phyloP scores from a whole-genome alignment of 2,113 vertebrate species.

The Pao palembangensis region DNA sequence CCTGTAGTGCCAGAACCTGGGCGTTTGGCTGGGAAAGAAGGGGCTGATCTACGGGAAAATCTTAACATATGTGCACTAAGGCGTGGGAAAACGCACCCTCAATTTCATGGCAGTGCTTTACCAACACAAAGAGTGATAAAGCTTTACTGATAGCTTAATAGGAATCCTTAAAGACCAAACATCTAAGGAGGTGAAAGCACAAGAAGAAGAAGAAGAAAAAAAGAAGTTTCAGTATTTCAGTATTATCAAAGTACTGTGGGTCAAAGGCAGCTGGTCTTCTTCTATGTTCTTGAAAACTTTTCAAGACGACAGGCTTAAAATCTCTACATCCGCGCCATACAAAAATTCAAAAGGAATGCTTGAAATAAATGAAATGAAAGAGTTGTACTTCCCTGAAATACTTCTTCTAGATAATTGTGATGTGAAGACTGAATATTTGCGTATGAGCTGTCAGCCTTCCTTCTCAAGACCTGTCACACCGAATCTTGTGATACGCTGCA shows the following conservation, averaged over 20 bases:
- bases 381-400: slow-evolving; percentile 34
- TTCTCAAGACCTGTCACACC: slow-evolving; percentile 25
- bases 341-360: too few species aligned
- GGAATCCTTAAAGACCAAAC: slow-evolving; percentile 20
- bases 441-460: slow-evolving; percentile 11
- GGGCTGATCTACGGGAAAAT: slow-evolving; percentile 49
- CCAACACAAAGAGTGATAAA: slow-evolving; percentile 37
- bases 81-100: slow-evolving; percentile 53
- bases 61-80: slow-evolving; percentile 34
- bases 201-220: background rate
- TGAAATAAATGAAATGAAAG: background rate
- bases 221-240: too few species aligned
- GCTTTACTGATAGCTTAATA: slow-evolving; percentile 9
- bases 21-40: slow-evolving; percentile 41
- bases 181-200: background rate
- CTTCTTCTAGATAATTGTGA: slow-evolving; percentile 22
- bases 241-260: too few species aligned
- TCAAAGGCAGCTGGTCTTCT: too few species aligned
- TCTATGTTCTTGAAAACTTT: too few species aligned
- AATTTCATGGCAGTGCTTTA: slow-evolving; percentile 53
- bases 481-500: slow-evolving; percentile 47
- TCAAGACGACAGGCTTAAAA: too few species aligned
- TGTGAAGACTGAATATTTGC: slow-evolving; percentile 16
- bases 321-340: too few species aligned
- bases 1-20: slow-evolving; percentile 23